Conservation (phyloP, 2,888 invertebrate genomes). For the Acrocyrtus sp. region DNA sequence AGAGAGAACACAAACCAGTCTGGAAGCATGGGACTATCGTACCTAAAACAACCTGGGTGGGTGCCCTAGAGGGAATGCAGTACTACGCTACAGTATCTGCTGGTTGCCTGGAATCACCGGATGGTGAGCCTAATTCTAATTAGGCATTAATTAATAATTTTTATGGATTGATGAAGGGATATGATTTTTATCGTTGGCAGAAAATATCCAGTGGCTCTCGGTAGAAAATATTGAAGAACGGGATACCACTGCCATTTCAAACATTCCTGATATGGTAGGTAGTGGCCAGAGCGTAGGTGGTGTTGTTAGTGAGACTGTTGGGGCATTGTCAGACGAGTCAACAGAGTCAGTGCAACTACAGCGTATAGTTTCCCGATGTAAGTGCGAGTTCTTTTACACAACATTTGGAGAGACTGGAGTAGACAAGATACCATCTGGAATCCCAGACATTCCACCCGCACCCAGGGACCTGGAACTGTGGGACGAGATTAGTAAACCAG, state of each 20-base stretch:
- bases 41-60: constrained; percentile 96
- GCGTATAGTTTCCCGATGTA: constrained; percentile 95
- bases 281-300: constrained; percentile 98
- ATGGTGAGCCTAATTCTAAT: constrained; percentile 45
- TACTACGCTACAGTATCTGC: constrained; percentile 98
- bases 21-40: constrained; percentile 88
- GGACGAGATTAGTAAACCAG: constrained; percentile 86
- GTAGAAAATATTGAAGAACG: constrained; percentile 88
- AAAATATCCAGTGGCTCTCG: constrained; percentile 96
- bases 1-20: constrained; percentile 86
- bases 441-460: constrained; percentile 76
- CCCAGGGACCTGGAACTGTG: constrained; percentile 77
- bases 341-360: constrained; percentile 76
- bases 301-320: constrained; percentile 86
- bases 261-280: constrained; percentile 88
- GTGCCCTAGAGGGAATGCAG: constrained; percentile 96
- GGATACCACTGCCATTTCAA: constrained; percentile 81
- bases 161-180: no score
- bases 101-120: constrained; percentile 56
- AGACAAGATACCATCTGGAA: constrained; percentile 71
- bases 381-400: constrained; percentile 98
- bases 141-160: no score
- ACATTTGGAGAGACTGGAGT: constrained; percentile 87
- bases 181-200: no score
- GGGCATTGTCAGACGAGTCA: constrained; percentile 58